Evolutionary conservation across 2,797 vertebrate genomes (phyloP).

Genomic region (Eupleurogrammus muticus): DNA sequence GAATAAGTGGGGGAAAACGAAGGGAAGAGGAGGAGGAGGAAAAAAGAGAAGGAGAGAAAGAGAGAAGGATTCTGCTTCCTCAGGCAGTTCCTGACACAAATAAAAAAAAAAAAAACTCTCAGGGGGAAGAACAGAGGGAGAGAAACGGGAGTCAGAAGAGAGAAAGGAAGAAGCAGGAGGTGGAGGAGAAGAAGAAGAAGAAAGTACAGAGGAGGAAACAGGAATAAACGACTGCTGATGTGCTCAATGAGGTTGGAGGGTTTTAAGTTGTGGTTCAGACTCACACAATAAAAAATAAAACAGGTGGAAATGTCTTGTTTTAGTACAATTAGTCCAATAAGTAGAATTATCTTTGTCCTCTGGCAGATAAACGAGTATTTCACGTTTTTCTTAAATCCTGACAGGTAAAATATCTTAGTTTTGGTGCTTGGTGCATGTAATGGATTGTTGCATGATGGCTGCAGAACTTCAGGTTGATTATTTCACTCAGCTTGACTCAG

Average conservation of each 20-base stretch:
- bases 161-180: conserved; percentile 9
- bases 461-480: background rate
- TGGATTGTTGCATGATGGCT: too few relatives aligned
- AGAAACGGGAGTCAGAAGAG: conserved; percentile 40
- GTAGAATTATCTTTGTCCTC: too few relatives aligned
- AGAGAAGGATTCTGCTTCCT: conserved; percentile 28
- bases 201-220: conserved; percentile 8
- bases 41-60: background rate
- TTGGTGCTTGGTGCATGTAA: too few relatives aligned
- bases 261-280: background rate
- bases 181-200: background rate
- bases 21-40: conserved; percentile 13
- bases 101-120: too few relatives aligned
- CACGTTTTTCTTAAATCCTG: too few relatives aligned
- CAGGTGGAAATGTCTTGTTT: too few relatives aligned
- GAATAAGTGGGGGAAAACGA: conserved; percentile 54
- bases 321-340: too few relatives aligned
- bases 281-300: too few relatives aligned
- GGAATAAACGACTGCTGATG: too few relatives aligned
- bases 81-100: conserved; percentile 36
- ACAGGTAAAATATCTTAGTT: too few relatives aligned
- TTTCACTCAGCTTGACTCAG: background rate
- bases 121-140: conserved; percentile 31
- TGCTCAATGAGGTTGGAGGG: too few relatives aligned
- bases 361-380: too few relatives aligned